Evolutionary conservation across 2,113 vertebrate genomes (phyloP), one percentile per base, ranked within the genome.

Genomic region (Lagopus muta): DNA sequence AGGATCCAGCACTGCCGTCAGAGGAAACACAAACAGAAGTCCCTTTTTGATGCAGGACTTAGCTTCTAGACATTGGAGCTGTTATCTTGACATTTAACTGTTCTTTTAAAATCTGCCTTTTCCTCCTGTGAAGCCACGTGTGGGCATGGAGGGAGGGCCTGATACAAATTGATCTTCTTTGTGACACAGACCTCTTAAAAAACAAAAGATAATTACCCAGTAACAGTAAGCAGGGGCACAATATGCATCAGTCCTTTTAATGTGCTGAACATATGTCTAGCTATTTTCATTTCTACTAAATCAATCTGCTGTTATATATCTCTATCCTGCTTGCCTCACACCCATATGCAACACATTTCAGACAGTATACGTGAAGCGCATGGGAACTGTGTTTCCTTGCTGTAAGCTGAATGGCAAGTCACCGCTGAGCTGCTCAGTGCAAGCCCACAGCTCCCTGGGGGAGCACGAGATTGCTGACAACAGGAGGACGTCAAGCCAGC

Each of bases 191-290:
- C 11, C 27, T 47, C 61, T 71, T 78, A 10, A 2, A 20, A 42
- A 25, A 47, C 27, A 32, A 40, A 24, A 24, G 2, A n/a, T 21
- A 40, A 32, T 24, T 11, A 16, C 27, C 22, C 65, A 78, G 30
- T 40, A 82, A 77, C 45, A 65, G 22, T 61, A 79, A 93, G 40
- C 61, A 76, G 55, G 60, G 91, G 47, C 65, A 86, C 45, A 95
- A 28, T 40, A 83, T 60, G 43, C 76, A 86, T 43, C 61, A 54
- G n/a, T 90, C 34, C 48, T 69, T 92, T 81, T 88, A 92, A 90
- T 67, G 45, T 94, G 92, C 76, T 88, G 88, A 91, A 93, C 91
- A 91, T 18, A 88, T 86, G 85, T 93, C 47, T 82, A 76, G 70
- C 86, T 94, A 78, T 82, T 95, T 86, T 73, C 77, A 85, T 83